Percentiles rank a stretch among this genome's conserved stretches.
These are phyloP conservation scores for Aphelinus certus DNA, from an alignment of 1,140 invertebrate species.

Conservation along the genomic window DNA sequence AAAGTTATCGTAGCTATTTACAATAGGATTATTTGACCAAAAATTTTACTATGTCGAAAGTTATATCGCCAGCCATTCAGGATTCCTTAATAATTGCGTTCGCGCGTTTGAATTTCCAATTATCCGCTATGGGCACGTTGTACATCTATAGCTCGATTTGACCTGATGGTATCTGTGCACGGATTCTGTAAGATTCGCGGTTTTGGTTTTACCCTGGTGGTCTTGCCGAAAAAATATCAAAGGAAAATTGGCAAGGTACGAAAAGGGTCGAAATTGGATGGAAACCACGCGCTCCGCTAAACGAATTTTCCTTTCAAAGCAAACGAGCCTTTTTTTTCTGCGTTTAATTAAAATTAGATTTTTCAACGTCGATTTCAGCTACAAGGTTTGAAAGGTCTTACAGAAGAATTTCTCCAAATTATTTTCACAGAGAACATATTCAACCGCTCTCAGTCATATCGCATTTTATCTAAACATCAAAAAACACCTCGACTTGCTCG, in stretches of 20 bases:
- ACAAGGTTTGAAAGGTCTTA: too few species aligned
- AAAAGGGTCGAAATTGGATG: not conserved
- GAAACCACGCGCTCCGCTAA: too few species aligned
- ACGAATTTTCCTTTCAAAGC: too few species aligned
- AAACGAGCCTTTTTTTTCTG: too few species aligned
- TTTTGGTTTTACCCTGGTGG: not conserved
- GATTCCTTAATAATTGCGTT: slow-evolving; percentile 19
- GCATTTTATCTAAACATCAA: too few species aligned
- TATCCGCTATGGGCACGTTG: not conserved
- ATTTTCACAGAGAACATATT: too few species aligned
- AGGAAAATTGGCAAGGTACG: not conserved
- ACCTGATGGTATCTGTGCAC: slow-evolving; percentile 1
- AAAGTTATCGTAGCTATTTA: slow-evolving; percentile 4
- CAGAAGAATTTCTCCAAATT: too few species aligned
- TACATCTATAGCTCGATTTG: slow-evolving; percentile 4
- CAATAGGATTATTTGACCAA: slow-evolving; percentile 29
- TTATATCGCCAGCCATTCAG: not conserved
- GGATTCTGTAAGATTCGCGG: slow-evolving; percentile 12
- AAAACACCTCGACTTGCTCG: too few species aligned
- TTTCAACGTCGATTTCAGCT: too few species aligned
- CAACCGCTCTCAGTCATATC: too few species aligned
- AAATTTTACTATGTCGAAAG: slow-evolving; percentile 2
- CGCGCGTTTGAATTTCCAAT: not conserved
- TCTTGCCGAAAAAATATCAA: not conserved
- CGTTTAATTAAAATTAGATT: too few species aligned